phyloP scores from a whole-genome alignment of 2,113 vertebrate species.

The Synchiropus splendidus region DNA sequence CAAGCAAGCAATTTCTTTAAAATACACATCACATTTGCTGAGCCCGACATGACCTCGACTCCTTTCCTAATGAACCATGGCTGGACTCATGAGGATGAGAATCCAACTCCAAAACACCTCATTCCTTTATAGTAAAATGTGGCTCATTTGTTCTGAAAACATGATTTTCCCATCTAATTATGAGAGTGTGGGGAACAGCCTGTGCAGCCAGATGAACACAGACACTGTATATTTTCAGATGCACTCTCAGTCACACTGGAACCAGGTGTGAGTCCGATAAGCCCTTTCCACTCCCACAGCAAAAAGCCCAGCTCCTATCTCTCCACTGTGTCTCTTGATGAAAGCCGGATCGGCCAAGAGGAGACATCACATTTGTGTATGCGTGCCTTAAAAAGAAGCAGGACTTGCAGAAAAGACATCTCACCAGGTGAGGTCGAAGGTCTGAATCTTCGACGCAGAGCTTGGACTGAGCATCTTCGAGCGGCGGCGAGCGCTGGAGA shows the following conservation, averaged over 20 bases:
- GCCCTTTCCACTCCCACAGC: constrained; percentile 44
- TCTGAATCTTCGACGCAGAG: constrained; percentile 71
- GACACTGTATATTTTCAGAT: no score
- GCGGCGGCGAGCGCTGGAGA: constrained; percentile 73
- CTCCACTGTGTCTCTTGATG: constrained; percentile 44
- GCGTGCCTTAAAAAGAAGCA: background rate
- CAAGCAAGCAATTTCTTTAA: no score
- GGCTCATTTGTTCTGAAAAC: no score
- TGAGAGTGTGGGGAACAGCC: no score
- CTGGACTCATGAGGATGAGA: no score
- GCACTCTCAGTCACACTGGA: constrained; percentile 10
- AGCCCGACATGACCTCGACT: no score
- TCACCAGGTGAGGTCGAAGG: constrained; percentile 80
- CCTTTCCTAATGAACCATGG: no score
- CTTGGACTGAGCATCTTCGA: constrained; percentile 80
- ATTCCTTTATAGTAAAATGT: no score
- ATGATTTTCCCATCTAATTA: no score
- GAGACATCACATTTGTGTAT: constrained; percentile 10
- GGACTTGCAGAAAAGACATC: constrained; percentile 14
- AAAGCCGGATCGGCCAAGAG: constrained; percentile 10
- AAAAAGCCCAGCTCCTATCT: constrained; percentile 28
- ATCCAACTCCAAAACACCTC: no score
- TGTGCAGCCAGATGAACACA: no score
- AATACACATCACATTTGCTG: no score
- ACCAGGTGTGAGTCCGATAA: constrained; percentile 62